phyloP scores from a whole-genome alignment of 2,888 invertebrate genomes.

The Lasius fuliginosus region DNA sequence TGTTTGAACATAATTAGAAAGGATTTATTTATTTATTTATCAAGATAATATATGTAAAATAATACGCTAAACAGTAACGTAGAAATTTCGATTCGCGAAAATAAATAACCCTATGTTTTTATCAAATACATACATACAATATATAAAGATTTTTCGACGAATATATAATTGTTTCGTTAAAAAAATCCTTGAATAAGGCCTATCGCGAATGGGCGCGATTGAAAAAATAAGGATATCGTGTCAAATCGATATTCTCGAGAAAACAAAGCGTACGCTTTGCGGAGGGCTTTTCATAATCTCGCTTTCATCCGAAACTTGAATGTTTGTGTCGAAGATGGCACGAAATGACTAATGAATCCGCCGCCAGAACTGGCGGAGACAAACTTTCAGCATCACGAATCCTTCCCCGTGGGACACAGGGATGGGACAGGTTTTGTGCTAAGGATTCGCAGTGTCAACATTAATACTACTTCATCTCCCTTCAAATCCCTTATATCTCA shows the following conservation, averaged over 20 bases:
- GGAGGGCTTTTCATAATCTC: slow-evolving; percentile 20
- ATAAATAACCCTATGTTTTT: not conserved
- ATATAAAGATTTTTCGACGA: not conserved
- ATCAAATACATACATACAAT: not conserved
- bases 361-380: slow-evolving; percentile 5
- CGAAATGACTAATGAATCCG: slow-evolving; percentile 45
- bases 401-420: not conserved
- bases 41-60: not conserved
- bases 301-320: slow-evolving; percentile 34
- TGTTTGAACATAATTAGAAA: slow-evolving; percentile 17
- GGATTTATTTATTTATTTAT: not conserved
- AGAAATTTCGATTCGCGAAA: not conserved
- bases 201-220: not conserved
- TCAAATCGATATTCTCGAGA: slow-evolving; percentile 29
- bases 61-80: not conserved
- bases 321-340: slow-evolving; percentile 4
- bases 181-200: not conserved
- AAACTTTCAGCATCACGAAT: slow-evolving; percentile 5
- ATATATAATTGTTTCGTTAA: not conserved
- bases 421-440: not conserved
- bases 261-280: slow-evolving; percentile 9
- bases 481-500: slow-evolving; percentile 31
- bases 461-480: slow-evolving; percentile 49
- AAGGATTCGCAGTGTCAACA: slow-evolving; percentile 43
- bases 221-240: no score